Base-by-base conservation (phyloP, 2,888 invertebrate genomes). In the Limnephilus auricula region DNA sequence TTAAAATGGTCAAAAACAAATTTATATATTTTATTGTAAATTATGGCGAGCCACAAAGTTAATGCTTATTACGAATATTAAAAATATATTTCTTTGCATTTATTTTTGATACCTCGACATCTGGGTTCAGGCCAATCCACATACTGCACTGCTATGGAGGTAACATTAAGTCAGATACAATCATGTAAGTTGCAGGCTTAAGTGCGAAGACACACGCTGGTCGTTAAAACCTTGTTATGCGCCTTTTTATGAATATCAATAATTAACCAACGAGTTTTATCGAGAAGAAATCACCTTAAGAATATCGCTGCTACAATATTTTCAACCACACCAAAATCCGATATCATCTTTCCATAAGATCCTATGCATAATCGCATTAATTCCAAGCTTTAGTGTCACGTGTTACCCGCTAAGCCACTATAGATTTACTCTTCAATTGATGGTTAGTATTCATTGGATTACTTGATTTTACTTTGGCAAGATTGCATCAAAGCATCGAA, bases 291-390 rank as follows among this genome's bases (percentile, higher is more conserved):
- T n/a, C 65, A 25, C 2, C 25, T 45, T 45, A 45, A 45, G 15
- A 45, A 45, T 15, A 45, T 45, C 45, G 2, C 2, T 15, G 13
- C 2, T 45, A 25, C 25, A 65, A 65, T n/a, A 65, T 65, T 6
- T 65, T 65, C 25, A 25, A 87, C 85, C 45, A 87, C 79, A 80
- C 87, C 78, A 45, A 82, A 82, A 82, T 82, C 89, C 89, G 82
- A 89, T 89, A 87, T 91, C 91, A 82, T 91, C 87, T 91, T 91
- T 91, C 82, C 80, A 80, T 65, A 82, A 82, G 82, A 34, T 82
- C 9, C 2, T 13, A 2, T 25, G 25, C 25, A 37, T 10, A 82
- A 25, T 25, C 82, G 18, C 82, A 34, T 82, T 13, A 82, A 10
- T 34, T 82, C n/a, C 34, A 15, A 32, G 25, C 34, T 82, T 82